Evolutionary conservation across 2,113 vertebrate genomes (phyloP).

Genomic region (Sinocyclocheilus rhinocerous): DNA sequence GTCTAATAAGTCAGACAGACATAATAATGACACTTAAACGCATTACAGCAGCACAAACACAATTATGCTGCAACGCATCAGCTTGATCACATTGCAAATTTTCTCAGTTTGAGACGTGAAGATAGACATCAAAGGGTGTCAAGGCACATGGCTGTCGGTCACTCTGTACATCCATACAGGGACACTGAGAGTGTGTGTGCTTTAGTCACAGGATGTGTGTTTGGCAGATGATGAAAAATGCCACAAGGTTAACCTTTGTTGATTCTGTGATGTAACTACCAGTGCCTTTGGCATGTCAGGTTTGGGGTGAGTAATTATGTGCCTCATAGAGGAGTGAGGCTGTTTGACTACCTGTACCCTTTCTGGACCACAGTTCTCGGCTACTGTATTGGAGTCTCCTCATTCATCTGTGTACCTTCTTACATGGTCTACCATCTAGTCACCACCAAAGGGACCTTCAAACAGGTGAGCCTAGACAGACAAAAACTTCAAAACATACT

Average conservation of each 20-base stretch:
- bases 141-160: no score
- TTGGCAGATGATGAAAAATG: constrained; percentile 17
- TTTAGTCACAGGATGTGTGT: constrained; percentile 1
- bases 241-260: constrained; percentile 31
- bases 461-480: constrained; percentile 81
- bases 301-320: constrained; percentile 11
- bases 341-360: constrained; percentile 90
- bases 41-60: constrained; percentile 25
- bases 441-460: constrained; percentile 87
- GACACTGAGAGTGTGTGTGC: constrained; percentile 43
- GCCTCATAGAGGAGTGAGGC: constrained; percentile 63
- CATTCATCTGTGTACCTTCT: constrained; percentile 89
- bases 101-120: constrained; percentile 44
- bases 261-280: constrained; percentile 1
- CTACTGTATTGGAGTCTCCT: constrained; percentile 95
- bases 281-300: not conserved
- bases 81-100: constrained; percentile 33
- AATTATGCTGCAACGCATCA: constrained; percentile 4
- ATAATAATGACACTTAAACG: constrained; percentile 23
- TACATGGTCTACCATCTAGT: constrained; percentile 89
- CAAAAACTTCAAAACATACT: constrained; percentile 27
- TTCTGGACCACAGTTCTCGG: constrained; percentile 90
- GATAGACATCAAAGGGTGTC: constrained; percentile 51
- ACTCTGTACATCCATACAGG: constrained; percentile 46
- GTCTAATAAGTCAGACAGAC: constrained; percentile 34